Base-by-base conservation (phyloP, 2,888 invertebrate species). In the Orchestes rusci region DNA sequence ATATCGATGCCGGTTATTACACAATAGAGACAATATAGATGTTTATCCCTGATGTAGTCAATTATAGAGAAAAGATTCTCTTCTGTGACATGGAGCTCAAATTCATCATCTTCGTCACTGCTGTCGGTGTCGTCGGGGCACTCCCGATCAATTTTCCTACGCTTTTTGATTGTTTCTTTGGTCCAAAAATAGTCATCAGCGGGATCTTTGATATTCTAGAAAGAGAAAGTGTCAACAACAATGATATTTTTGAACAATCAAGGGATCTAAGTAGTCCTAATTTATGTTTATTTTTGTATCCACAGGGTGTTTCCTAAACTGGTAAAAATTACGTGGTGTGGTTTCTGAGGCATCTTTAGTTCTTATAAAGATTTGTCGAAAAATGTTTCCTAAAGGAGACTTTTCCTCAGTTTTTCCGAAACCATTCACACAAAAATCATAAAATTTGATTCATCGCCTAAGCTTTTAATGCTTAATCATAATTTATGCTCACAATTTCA, bases 11-110 rank as follows among this genome's bases (percentile, higher is more conserved):
- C 86, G 35, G 73, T 74, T 3, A 77, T 75, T 8, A 81, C 84
- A 71, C 89, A 89, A 82, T 86, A 89, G 39, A 84, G 75, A 61
- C 89, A 89, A 64, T 86, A 89, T 42, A 71, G 72, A 64, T 88
- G 79, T 27, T 73, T 76, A n/a, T 70, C 72, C 43, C 87, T 71
- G 41, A 89, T 66, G 64, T 89, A 86, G 48, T 60, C 55, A 36
- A 67, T 62, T 39, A 68, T 54, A 28, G 56, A 53, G 47, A 51
- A 53, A 15, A 68, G 54, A 46, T 63, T 62, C 48, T 62, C 74
- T 54, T 67, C 66, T n/a, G 59, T 62, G 29, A 60, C 55, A 43
- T 55, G 54, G 32, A 53, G 54, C 50, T 59, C 56, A 55, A 60
- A 62, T 40, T 62, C 59, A 45, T 62, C 59, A 51, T 61, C 59